Evolutionary conservation across 1,140 invertebrate species (phyloP), one percentile per base, ranked within the genome.

Genomic region (Idris sp.): DNA sequence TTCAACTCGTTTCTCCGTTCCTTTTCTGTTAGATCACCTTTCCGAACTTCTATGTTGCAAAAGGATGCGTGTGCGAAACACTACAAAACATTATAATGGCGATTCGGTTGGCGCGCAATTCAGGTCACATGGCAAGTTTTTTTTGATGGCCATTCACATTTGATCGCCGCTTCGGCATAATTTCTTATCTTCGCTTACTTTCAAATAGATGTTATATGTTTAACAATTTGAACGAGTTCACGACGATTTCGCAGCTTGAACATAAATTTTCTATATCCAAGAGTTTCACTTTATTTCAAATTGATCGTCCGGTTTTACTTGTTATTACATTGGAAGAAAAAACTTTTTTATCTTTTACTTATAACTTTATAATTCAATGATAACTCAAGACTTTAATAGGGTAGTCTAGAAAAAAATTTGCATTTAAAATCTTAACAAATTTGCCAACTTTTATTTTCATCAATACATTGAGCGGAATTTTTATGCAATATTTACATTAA

Each of bases 11-110:
- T 83, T 84, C 79, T 77, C 61, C 81, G 77, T 83, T 83, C 83
- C 79, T 83, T 82, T 80, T 83, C 83, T 81, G 84, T 84, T 84
- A 84, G 82, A 84, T 82, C 82, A 81, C 73, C 69, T 72, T 76
- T 15, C 51, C 72, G 58, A 54, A 69, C 38, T 65, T 62, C 73
- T 69, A 75, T 69, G 73, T 35, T 69, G 64, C 51, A 64, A 69
- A 75, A 69, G 51, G 53, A 68, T 48, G 61, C 51, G 49, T 41
- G 48, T 51, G 56, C 58, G 46, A 68, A 74, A 64, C 58, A 25
- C 56, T 13, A 46, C 56, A 46, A 64, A 68, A 74, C 44, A 68
- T 74, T 74, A 59, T 74, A 51, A 64, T 69, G 53, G 49, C 51
- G 64, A 69, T 30, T 51, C 49, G 38, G 35, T 25, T 33, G 58